Evolutionary conservation across 2,797 vertebrate species (phyloP).

Genomic region (Catostomus latipinnis): DNA sequence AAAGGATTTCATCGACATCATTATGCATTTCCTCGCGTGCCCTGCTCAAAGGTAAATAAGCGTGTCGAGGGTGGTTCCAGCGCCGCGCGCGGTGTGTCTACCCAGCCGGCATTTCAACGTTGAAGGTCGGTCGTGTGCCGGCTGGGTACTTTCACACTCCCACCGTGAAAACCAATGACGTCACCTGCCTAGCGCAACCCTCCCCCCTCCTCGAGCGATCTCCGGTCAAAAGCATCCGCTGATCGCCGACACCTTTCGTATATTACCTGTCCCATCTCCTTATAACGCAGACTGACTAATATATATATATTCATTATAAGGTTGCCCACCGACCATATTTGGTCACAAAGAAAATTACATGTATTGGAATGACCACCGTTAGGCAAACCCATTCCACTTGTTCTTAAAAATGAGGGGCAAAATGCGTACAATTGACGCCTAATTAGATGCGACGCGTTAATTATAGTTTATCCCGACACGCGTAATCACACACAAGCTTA

Average conservation of each 20-base stretch:
- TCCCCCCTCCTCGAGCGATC: slow-evolving; percentile 67
- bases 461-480: slow-evolving; percentile 51
- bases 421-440: slow-evolving; percentile 47
- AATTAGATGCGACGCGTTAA: slow-evolving; percentile 60
- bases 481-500: background rate
- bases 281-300: slow-evolving; percentile 38
- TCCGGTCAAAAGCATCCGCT: slow-evolving; percentile 18
- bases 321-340: background rate
- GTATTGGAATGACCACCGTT: slow-evolving; percentile 3
- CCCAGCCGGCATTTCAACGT: too few species aligned
- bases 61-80: background rate
- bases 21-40: background rate
- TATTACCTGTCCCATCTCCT: slow-evolving; percentile 64
- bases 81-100: slow-evolving; percentile 3
- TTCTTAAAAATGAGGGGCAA: slow-evolving; percentile 35
- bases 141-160: background rate
- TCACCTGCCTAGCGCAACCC: slow-evolving; percentile 67
- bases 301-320: background rate
- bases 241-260: slow-evolving; percentile 58
- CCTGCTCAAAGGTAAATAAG: slow-evolving; percentile 22
- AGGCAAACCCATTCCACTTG: slow-evolving; percentile 15
- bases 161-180: slow-evolving; percentile 75
- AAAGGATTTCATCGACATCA: background rate
- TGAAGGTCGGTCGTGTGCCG: too few species aligned
- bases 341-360: slow-evolving; percentile 10